Evolutionary conservation across 2,797 vertebrate species (phyloP).

Genomic region (Sebastes hubbsi): DNA sequence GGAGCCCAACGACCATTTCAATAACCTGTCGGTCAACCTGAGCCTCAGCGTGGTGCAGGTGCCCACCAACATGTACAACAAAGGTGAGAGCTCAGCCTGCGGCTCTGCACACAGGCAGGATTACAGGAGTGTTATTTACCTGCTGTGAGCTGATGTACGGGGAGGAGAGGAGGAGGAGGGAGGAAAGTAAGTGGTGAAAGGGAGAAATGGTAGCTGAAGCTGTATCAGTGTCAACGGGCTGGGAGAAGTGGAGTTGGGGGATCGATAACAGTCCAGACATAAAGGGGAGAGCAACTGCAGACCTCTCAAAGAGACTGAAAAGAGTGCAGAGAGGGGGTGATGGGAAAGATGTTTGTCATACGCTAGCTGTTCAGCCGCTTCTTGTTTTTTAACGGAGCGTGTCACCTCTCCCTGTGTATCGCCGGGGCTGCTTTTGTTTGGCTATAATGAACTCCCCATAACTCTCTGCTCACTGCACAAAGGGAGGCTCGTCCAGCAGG

Average conservation of each 20-base stretch:
- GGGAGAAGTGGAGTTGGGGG: conserved; percentile 34
- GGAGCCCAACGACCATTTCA: conserved; percentile 96
- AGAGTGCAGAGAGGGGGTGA: not conserved
- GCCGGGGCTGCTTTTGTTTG: conserved; percentile 69
- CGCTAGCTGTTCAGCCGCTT: conserved; percentile 40
- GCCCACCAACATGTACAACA: conserved; percentile 98
- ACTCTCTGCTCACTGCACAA: conserved; percentile 73
- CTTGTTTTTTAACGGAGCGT: conserved; percentile 55
- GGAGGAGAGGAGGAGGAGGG: conserved; percentile 29
- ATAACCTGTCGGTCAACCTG: conserved; percentile 95
- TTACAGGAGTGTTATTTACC: conserved; percentile 20
- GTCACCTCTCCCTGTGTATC: conserved; percentile 44
- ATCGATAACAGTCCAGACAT: conserved; percentile 59
- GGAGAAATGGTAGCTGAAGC: conserved; percentile 37
- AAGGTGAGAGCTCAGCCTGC: conserved; percentile 65
- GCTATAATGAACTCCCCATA: conserved; percentile 74
- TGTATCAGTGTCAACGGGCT: conserved; percentile 39
- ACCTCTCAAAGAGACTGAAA: conserved; percentile 9
- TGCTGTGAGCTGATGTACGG: conserved; percentile 14
- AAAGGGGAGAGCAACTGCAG: conserved; percentile 43
- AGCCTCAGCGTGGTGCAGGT: conserved; percentile 98
- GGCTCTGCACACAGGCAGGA: not conserved
- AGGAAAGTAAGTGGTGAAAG: conserved; percentile 28
- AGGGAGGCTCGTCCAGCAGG: conserved; percentile 58
- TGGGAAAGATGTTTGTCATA: conserved; percentile 50